These are phyloP conservation scores for Vireo altiloquus DNA, from an alignment of 2,113 vertebrate species.

Conservation along the genomic window DNA sequence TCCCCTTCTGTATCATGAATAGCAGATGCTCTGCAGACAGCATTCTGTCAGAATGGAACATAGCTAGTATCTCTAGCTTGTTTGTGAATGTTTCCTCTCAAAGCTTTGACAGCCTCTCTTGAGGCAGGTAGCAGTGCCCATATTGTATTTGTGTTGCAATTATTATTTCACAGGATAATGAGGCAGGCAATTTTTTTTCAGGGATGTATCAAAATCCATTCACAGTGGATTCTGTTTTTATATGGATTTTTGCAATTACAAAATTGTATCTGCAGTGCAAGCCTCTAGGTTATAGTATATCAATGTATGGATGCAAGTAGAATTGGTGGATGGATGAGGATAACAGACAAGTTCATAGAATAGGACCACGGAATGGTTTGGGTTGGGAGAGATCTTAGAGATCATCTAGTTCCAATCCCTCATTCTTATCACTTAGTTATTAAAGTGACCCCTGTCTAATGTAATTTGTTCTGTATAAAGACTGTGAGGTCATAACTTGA, in stretches of 20 bases:
- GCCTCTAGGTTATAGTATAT: neutral
- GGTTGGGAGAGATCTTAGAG: neutral
- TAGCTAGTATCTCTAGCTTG: neutral
- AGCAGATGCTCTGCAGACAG: neutral
- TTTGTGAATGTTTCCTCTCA: neutral
- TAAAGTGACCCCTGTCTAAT: neutral
- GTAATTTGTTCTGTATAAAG: neutral
- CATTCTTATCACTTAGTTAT: neutral
- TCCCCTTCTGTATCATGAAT: neutral
- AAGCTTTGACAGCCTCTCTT: neutral
- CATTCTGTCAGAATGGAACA: neutral
- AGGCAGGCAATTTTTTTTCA: neutral
- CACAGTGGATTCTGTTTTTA: neutral
- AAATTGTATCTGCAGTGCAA: neutral
- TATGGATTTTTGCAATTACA: neutral
- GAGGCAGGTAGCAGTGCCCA: neutral
- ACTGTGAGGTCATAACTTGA: neutral
- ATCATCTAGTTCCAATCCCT: neutral
- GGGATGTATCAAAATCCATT: neutral
- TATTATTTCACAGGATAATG: neutral
- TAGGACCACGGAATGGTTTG: neutral
- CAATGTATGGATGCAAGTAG: neutral
- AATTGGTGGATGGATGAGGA: neutral
- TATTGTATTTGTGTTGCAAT: neutral
- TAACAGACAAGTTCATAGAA: neutral